phyloP scores from a whole-genome alignment of 2,113 vertebrate species.

The Apeltes quadracus region DNA sequence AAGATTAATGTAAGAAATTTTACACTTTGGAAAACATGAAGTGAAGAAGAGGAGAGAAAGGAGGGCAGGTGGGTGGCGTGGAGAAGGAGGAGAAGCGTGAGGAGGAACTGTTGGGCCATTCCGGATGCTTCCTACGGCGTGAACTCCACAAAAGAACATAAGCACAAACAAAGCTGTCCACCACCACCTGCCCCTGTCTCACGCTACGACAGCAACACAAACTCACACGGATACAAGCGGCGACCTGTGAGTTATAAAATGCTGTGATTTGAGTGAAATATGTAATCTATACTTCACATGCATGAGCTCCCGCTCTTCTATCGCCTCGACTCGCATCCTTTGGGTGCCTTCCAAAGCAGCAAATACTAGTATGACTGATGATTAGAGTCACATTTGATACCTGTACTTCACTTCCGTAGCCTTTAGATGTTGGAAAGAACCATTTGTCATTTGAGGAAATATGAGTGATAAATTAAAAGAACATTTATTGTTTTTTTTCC shows the following conservation, averaged over 20 bases:
- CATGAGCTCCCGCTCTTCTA: background rate
- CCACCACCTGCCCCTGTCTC: background rate
- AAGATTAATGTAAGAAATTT: background rate
- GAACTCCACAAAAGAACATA: conserved; percentile 12
- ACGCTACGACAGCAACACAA: conserved; percentile 9
- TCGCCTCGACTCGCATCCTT: background rate
- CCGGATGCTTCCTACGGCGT: conserved; percentile 17
- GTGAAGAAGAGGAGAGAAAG: conserved; percentile 75
- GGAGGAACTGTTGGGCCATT: conserved; percentile 53
- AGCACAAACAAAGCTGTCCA: background rate
- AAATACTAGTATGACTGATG: background rate
- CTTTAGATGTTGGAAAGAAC: background rate
- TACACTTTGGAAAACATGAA: background rate
- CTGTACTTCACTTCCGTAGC: background rate
- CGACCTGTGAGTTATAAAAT: background rate
- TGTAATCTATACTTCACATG: background rate
- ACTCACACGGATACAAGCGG: conserved; percentile 27
- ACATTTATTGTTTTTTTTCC: background rate
- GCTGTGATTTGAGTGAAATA: background rate
- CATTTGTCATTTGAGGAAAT: background rate
- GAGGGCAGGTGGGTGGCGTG: conserved; percentile 29
- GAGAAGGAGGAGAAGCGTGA: conserved; percentile 32
- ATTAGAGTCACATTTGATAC: background rate
- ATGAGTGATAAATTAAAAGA: background rate
- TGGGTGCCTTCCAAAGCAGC: conserved; percentile 3